These are phyloP conservation scores for Leptura quadrifasciata DNA, from an alignment of 2,888 invertebrate genomes.

Conservation along the genomic window DNA sequence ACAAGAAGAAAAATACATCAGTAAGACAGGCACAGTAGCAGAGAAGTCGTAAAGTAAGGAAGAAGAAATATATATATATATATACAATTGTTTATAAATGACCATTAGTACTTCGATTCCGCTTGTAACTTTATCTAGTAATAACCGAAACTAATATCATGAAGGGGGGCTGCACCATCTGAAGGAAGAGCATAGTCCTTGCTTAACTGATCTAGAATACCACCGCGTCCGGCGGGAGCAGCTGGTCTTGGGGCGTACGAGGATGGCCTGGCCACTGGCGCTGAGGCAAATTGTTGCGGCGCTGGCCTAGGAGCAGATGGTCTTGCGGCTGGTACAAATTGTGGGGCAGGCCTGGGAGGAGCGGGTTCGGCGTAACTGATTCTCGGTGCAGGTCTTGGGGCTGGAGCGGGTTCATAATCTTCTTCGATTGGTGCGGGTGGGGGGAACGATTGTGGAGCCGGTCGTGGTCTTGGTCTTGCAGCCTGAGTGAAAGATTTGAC, in stretches of 20 bases:
- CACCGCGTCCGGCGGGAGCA: slow-evolving; percentile 65
- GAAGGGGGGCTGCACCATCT: slow-evolving; percentile 81
- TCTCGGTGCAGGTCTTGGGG: slow-evolving; percentile 59
- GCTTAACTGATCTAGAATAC: slow-evolving; percentile 85
- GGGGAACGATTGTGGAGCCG: slow-evolving; percentile 66
- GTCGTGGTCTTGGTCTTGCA: slow-evolving; percentile 64
- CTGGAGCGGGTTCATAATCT: slow-evolving; percentile 61
- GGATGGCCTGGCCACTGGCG: slow-evolving; percentile 64
- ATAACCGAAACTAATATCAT: slow-evolving; percentile 90
- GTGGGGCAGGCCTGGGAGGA: slow-evolving; percentile 56
- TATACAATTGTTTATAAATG: slow-evolving; percentile 20
- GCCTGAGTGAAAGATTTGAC: slow-evolving; percentile 64
- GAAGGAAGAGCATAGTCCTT: slow-evolving; percentile 87
- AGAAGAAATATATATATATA: neutral
- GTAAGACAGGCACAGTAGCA: neutral
- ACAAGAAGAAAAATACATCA: neutral
- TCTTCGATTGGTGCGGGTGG: slow-evolving; percentile 66
- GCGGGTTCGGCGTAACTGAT: slow-evolving; percentile 65
- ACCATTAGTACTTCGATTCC: slow-evolving; percentile 24
- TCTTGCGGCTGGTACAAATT: slow-evolving; percentile 62
- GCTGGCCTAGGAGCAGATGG: slow-evolving; percentile 64
- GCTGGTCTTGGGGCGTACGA: slow-evolving; percentile 59
- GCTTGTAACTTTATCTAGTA: slow-evolving; percentile 75
- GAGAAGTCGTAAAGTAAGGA: neutral
- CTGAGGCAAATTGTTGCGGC: slow-evolving; percentile 64